Evolutionary conservation across 2,797 vertebrate genomes (phyloP).

Genomic region (Hafferia zeledoni): DNA sequence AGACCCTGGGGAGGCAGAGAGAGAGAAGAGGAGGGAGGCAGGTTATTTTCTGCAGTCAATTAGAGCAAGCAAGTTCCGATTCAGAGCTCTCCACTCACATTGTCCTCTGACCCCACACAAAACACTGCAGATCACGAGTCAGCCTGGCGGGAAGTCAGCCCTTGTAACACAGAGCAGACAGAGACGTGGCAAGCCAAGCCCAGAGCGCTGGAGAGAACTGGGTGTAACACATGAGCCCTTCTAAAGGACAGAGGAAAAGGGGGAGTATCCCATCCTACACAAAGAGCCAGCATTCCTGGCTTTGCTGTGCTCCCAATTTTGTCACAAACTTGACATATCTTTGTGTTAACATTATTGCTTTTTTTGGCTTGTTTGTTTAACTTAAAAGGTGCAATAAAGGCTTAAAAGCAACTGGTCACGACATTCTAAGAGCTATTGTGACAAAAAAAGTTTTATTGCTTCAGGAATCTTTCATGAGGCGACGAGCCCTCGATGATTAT

Average conservation of each 20-base stretch:
- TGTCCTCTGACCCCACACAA: not conserved
- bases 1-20: conserved; percentile 79
- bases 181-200: not conserved
- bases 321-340: not conserved
- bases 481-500: accelerated
- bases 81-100: not conserved
- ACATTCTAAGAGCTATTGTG: not conserved
- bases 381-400: not conserved
- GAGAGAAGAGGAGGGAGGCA: not conserved
- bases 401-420: not conserved
- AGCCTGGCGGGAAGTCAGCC: not conserved
- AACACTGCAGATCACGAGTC: not conserved
- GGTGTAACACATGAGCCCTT: not conserved
- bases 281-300: not conserved
- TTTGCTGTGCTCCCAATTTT: not conserved
- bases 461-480: not conserved
- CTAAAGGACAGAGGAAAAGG: not conserved
- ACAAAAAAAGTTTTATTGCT: not conserved
- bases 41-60: not conserved
- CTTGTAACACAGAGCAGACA: not conserved
- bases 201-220: not conserved
- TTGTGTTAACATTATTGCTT: not conserved
- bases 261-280: not conserved
- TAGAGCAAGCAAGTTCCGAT: not conserved
- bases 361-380: not conserved